Evolutionary conservation across 2,113 vertebrate species (phyloP).

Genomic region (Cisticola juncidis): DNA sequence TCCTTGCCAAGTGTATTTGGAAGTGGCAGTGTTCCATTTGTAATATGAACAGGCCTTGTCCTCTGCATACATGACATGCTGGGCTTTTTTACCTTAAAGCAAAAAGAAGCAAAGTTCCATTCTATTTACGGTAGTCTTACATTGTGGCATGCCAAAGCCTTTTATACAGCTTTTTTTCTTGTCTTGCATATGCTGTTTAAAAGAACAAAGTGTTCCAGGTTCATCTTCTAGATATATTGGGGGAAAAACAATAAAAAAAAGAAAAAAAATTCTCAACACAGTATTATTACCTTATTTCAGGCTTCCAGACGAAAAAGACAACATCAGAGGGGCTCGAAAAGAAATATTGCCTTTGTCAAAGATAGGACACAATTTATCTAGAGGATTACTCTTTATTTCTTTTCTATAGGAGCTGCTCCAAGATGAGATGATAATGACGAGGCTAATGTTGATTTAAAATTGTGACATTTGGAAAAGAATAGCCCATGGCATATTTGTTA

Average conservation of each 20-base stretch:
- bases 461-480: not conserved
- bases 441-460: not conserved
- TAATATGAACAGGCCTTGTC: not conserved
- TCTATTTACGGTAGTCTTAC: not conserved
- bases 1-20: not conserved
- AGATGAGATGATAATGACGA: not conserved
- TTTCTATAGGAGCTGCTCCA: not conserved
- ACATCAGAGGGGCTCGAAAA: not conserved
- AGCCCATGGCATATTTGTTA: accelerated
- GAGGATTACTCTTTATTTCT: not conserved
- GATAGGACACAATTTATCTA: not conserved
- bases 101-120: not conserved
- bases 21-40: not conserved
- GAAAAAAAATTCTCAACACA: no score
- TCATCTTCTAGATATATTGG: not conserved
- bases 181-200: not conserved
- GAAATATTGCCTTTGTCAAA: not conserved
- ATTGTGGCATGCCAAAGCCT: not conserved
- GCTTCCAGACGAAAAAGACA: not conserved
- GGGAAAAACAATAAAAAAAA: accelerated
- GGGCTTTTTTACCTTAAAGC: not conserved
- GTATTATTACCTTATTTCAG: not conserved
- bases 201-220: not conserved
- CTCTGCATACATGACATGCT: not conserved
- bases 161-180: not conserved